A percentile compares a stretch with the other conserved stretches of the same genome.
Conservation (phyloP, 1,140 invertebrate genomes). For the Ephestia elutella region DNA sequence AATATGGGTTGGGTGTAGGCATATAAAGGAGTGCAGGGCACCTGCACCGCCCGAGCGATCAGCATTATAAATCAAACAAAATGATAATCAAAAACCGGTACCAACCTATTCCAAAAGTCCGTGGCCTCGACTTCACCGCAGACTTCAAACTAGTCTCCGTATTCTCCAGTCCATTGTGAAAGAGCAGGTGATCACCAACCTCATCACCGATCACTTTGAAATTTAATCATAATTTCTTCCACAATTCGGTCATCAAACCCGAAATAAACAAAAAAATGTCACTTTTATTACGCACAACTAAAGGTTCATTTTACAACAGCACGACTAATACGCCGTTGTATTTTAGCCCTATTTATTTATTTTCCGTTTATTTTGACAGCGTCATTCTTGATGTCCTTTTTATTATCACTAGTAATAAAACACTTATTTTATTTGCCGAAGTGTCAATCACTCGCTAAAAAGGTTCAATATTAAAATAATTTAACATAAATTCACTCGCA, state of each 20-base stretch:
- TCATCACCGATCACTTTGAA: conserved; percentile 39
- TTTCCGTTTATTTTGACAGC: conserved; percentile 66
- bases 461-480: conserved; percentile 21
- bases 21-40: conserved; percentile 24
- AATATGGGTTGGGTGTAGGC: not conserved
- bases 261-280: conserved; percentile 29
- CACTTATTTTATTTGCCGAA: conserved; percentile 7
- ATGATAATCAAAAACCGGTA: conserved; percentile 72
- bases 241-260: conserved; percentile 45
- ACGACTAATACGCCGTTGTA: conserved; percentile 35
- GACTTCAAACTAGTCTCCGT: conserved; percentile 40
- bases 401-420: not conserved
- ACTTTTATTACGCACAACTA: conserved; percentile 31
- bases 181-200: conserved; percentile 23
- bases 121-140: conserved; percentile 60
- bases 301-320: conserved; percentile 47
- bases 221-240: conserved; percentile 53
- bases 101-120: conserved; percentile 69
- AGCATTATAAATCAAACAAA: conserved; percentile 67
- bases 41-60: conserved; percentile 28
- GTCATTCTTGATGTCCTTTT: conserved; percentile 28
- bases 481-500: conserved; percentile 36
- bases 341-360: conserved; percentile 67
- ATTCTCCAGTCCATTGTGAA: conserved; percentile 60
- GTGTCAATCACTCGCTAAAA: conserved; percentile 10